These are phyloP conservation scores for Atherinosoma microstoma DNA, from an alignment of 2,797 vertebrate genomes.

Conservation along the genomic window DNA sequence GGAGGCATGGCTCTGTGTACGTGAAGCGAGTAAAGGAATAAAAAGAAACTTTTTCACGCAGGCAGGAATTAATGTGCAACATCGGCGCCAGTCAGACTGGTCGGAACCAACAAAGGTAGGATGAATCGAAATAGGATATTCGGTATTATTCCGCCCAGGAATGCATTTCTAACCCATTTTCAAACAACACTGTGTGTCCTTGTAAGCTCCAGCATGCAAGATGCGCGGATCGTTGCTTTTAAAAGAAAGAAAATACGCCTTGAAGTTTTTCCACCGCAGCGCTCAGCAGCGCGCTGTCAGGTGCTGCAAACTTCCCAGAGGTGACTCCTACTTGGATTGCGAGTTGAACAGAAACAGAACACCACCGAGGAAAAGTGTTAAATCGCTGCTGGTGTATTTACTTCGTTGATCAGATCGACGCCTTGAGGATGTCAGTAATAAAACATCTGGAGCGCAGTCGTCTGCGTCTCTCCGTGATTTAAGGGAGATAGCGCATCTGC, in stretches of 20 bases:
- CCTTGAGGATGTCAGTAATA: slow-evolving; percentile 4
- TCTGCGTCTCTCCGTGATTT: neutral
- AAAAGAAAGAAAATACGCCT: neutral
- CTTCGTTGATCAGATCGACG: neutral
- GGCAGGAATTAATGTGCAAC: slow-evolving; percentile 44
- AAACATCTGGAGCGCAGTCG: slow-evolving; percentile 8
- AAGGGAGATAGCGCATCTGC: neutral
- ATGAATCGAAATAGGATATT: neutral
- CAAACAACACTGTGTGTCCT: neutral
- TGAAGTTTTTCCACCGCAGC: slow-evolving; percentile 12
- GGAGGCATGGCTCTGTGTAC: slow-evolving; percentile 44
- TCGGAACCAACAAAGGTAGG: slow-evolving; percentile 53
- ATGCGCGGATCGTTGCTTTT: slow-evolving; percentile 15
- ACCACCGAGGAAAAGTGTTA: neutral
- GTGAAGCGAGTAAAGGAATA: slow-evolving; percentile 48
- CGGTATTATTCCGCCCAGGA: neutral
- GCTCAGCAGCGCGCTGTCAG: slow-evolving; percentile 34
- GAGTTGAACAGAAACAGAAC: neutral
- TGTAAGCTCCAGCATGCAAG: neutral
- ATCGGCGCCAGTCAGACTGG: neutral
- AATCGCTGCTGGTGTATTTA: neutral
- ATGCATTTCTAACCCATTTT: slow-evolving; percentile 1
- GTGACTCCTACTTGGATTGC: slow-evolving; percentile 27
- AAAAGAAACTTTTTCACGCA: slow-evolving; percentile 15
- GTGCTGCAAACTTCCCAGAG: slow-evolving; percentile 53